phyloP scores from a whole-genome alignment of 2,797 vertebrate genomes.

The Coregonus suidteri region DNA sequence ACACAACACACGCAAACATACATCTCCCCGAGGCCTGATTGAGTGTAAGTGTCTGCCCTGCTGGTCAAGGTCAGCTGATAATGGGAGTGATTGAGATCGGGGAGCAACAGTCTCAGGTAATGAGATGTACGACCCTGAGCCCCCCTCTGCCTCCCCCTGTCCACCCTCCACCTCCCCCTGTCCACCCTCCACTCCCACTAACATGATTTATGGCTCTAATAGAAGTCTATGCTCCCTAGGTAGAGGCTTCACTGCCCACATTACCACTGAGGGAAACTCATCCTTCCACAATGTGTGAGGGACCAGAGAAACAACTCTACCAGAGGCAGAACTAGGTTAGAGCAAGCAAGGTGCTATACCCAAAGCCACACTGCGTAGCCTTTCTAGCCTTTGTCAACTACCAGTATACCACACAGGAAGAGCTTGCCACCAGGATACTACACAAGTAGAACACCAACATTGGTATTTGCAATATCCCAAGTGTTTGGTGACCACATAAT shows the following conservation, averaged over 20 bases:
- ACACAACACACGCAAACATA: slow-evolving; percentile 23
- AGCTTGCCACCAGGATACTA: background rate
- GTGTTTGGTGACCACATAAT: no score
- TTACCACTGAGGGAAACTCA: slow-evolving; percentile 56
- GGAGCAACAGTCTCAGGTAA: slow-evolving; percentile 70
- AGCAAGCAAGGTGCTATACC: slow-evolving; percentile 1
- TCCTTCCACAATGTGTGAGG: slow-evolving; percentile 47
- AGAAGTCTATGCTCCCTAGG: slow-evolving; percentile 58
- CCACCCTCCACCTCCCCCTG: no score
- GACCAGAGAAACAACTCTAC: slow-evolving; percentile 51
- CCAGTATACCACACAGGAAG: background rate
- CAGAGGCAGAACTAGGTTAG: background rate
- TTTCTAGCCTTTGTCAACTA: background rate
- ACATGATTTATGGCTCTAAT: slow-evolving; percentile 78
- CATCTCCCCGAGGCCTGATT: slow-evolving; percentile 60
- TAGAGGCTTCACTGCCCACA: slow-evolving; percentile 11
- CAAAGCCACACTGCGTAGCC: background rate
- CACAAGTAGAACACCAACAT: no score
- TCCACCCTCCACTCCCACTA: slow-evolving; percentile 33
- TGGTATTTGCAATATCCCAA: no score
- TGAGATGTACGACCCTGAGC: slow-evolving; percentile 77
- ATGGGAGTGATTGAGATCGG: slow-evolving; percentile 74
- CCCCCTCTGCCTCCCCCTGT: background rate
- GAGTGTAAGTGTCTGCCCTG: slow-evolving; percentile 72
- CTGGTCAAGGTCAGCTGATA: slow-evolving; percentile 77